Conservation (phyloP, 92 coral and sea anemone genomes). For the Phenganax stokvisi region DNA sequence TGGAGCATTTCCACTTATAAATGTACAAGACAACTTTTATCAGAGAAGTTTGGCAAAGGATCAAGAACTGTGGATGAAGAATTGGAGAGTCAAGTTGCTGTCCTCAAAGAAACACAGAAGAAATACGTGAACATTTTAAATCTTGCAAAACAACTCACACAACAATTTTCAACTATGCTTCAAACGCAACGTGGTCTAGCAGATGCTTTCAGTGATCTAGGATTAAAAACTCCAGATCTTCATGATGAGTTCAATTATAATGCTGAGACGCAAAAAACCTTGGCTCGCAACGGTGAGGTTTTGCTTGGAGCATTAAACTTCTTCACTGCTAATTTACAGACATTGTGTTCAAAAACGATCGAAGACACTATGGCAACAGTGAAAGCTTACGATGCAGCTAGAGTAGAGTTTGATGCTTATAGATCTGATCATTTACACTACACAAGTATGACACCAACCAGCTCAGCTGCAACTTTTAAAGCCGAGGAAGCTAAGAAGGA, state of each 20-base stretch:
- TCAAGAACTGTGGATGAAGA: slow-evolving; percentile 93
- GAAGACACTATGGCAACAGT: slow-evolving; percentile 92
- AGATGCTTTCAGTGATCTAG: slow-evolving; percentile 81
- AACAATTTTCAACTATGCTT: slow-evolving; percentile 76
- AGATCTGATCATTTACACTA: slow-evolving; percentile 77
- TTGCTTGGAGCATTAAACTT: slow-evolving; percentile 84
- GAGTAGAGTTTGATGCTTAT: slow-evolving; percentile 98
- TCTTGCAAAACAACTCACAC: slow-evolving; percentile 82
- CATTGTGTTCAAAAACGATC: slow-evolving; percentile 91
- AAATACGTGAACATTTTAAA: slow-evolving; percentile 65
- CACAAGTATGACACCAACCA: slow-evolving; percentile 57
- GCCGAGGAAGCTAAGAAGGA: slow-evolving; percentile 77
- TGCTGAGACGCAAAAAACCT: slow-evolving; percentile 81
- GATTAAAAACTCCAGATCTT: slow-evolving; percentile 93
- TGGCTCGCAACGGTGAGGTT: slow-evolving; percentile 89
- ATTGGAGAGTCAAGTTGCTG: slow-evolving; percentile 77
- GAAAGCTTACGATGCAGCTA: slow-evolving; percentile 87
- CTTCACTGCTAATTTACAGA: slow-evolving; percentile 81
- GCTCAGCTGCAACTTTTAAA: slow-evolving; percentile 65
- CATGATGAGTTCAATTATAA: slow-evolving; percentile 91
- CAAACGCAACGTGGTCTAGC: slow-evolving; percentile 78
- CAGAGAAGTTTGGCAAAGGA: slow-evolving; percentile 95
- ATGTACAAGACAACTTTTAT: slow-evolving; percentile 86
- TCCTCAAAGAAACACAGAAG: slow-evolving; percentile 80
- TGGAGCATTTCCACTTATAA: slow-evolving; percentile 98